Base-by-base conservation (phyloP, 2,888 invertebrate genomes). In the Andrena flavipes region DNA sequence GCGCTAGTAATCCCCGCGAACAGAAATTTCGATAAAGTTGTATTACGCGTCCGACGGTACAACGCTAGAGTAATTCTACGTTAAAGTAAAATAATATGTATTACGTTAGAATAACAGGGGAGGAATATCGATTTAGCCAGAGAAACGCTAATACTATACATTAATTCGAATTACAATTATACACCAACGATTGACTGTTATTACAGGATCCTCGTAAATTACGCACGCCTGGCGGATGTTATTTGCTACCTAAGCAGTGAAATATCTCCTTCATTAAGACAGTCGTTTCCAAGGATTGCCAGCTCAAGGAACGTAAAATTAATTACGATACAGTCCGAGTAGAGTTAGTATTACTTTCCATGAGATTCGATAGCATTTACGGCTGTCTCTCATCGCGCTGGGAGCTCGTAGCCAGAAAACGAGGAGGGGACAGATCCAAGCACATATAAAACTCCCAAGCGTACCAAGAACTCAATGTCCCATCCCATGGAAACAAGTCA, bases 211-310 rank as follows among this genome's bases (percentile, higher is more conserved):
- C 70, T 48, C 60, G 70, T 70, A 60, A 60, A 70, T 70, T 69
- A 74, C 76, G 51, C 51, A 59, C 42, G 51, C 48, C 33, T 20
- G 59, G 59, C 64, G 42, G 60, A 80, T 60, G 76, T 67, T 80
- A 80, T 80, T 80, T 67, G 51, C 76, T 42, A 42, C 42, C 42
- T 71, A 76, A 76, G 70, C 70, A 70, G n/a, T 80, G 80, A 80
- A 76, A 80, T 80, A 80, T 80, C 54, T 23, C 80, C 65, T 54
- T 67, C 76, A 80, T 76, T 80, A 80, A 76, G 70, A 67, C 76
- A 65, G 42, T 54, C 70, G 70, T 76, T 76, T 67, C 70, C 70
- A 51, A 54, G 71, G 76, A 80, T 76, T 71, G 64, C 59, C 54
- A 62, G 76, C 62, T 54, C 60, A 54, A 65, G 76, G 65, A 76